Evolutionary conservation across 1,140 invertebrate species (phyloP).

Genomic region (Lethocerus indicus): DNA sequence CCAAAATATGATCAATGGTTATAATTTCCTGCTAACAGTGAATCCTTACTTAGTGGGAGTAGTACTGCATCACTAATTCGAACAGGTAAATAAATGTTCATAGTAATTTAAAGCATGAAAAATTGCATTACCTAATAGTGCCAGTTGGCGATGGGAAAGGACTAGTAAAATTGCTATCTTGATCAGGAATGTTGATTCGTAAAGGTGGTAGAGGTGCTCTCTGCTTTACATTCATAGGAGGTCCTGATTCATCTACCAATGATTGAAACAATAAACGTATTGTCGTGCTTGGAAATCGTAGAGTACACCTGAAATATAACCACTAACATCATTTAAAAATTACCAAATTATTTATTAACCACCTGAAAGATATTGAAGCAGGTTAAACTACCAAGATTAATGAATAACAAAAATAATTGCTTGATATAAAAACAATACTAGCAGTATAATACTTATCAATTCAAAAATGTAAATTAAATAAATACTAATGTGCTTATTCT

Average conservation of each 20-base stretch:
- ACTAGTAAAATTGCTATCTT: slow-evolving; percentile 46
- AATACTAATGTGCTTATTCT: too few species aligned
- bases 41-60: too few species aligned
- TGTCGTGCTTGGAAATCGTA: slow-evolving; percentile 93
- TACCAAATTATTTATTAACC: too few species aligned
- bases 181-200: slow-evolving; percentile 82
- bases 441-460: too few species aligned
- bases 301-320: slow-evolving; percentile 62
- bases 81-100: not conserved
- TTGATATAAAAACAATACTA: too few species aligned
- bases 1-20: too few species aligned
- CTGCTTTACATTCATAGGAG: slow-evolving; percentile 22
- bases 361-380: too few species aligned
- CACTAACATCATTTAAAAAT: slow-evolving; percentile 4
- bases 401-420: too few species aligned
- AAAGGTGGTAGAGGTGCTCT: slow-evolving; percentile 42
- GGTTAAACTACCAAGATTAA: too few species aligned
- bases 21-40: too few species aligned
- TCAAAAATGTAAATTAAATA: too few species aligned
- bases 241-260: slow-evolving; percentile 53
- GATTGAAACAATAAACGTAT: slow-evolving; percentile 90
- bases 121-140: slow-evolving; percentile 38
- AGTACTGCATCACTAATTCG: too few species aligned
- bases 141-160: slow-evolving; percentile 86
- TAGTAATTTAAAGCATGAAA: not conserved